Percentiles rank a stretch among this genome's conserved stretches.
phyloP scores from a whole-genome alignment of 92 coral and sea anemone species.

The Micromussa lordhowensis region DNA sequence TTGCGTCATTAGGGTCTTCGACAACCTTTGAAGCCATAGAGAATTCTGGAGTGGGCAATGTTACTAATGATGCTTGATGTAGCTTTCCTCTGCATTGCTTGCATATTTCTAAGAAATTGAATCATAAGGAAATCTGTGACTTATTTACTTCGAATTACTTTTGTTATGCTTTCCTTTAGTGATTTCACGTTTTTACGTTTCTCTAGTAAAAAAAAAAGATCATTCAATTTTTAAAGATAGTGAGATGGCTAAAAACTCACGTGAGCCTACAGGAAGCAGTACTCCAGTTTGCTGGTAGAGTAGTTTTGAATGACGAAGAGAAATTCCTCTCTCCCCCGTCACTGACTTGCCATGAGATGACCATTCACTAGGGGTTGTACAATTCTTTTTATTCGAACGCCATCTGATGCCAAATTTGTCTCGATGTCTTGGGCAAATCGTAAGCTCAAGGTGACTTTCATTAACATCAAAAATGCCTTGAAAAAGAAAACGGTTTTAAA shows the following conservation, averaged over 20 bases:
- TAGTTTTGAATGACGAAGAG: constrained; percentile 7
- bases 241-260: constrained; percentile 11
- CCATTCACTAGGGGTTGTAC: constrained; percentile 32
- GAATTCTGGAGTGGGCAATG: constrained; percentile 13
- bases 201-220: neutral
- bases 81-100: constrained; percentile 24
- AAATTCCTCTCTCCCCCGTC: constrained; percentile 39
- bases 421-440: constrained; percentile 60
- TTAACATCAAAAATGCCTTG: constrained; percentile 46
- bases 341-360: constrained; percentile 27
- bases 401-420: constrained; percentile 55
- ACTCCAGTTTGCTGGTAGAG: constrained; percentile 27
- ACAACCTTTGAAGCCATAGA: neutral
- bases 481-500: neutral
- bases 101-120: constrained; percentile 19
- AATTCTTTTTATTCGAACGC: constrained; percentile 48
- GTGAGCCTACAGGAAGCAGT: constrained; percentile 31
- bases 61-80: neutral
- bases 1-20: neutral
- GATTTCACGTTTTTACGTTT: neutral
- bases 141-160: neutral
- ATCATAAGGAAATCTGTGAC: constrained; percentile 1
- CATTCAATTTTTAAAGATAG: neutral
- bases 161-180: neutral
- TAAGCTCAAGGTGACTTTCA: constrained; percentile 33